phyloP scores from a whole-genome alignment of 2,888 invertebrate genomes.

The Netelia fuscicornis region DNA sequence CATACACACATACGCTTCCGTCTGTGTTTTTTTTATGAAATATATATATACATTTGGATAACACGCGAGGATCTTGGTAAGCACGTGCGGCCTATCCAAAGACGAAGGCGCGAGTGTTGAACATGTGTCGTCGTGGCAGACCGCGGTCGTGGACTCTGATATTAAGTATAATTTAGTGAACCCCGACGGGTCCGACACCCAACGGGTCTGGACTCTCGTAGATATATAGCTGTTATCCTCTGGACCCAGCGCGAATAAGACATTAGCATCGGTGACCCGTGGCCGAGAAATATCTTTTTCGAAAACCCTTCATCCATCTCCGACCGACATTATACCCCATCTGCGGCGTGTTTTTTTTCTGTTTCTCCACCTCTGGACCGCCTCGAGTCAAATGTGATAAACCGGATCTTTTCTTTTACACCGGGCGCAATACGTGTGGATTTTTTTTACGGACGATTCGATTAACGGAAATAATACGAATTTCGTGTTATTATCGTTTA shows the following conservation, averaged over 20 bases:
- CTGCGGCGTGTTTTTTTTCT: slow-evolving; percentile 9
- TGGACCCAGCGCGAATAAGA: slow-evolving; percentile 61
- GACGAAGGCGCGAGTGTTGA: slow-evolving; percentile 51
- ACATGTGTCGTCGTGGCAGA: slow-evolving; percentile 69
- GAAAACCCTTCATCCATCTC: slow-evolving; percentile 44
- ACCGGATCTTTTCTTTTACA: too few relatives aligned
- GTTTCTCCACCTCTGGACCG: neutral
- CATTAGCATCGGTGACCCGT: slow-evolving; percentile 66
- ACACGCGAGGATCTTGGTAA: neutral
- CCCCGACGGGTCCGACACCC: slow-evolving; percentile 52
- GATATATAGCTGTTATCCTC: slow-evolving; percentile 30
- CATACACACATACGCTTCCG: neutral
- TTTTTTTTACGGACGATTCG: neutral
- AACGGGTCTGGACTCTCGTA: slow-evolving; percentile 33
- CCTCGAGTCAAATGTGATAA: neutral
- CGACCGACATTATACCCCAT: slow-evolving; percentile 36
- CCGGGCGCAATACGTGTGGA: too few relatives aligned
- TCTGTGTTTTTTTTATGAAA: neutral
- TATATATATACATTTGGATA: slow-evolving; percentile 19
- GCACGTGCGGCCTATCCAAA: slow-evolving; percentile 11
- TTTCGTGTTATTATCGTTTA: neutral
- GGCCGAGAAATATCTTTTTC: slow-evolving; percentile 18
- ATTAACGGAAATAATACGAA: neutral
- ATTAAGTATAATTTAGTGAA: slow-evolving; percentile 78
- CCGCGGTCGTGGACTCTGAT: slow-evolving; percentile 68